Evolutionary conservation across 2,797 vertebrate species (phyloP).

Genomic region (Rhincodon typus): DNA sequence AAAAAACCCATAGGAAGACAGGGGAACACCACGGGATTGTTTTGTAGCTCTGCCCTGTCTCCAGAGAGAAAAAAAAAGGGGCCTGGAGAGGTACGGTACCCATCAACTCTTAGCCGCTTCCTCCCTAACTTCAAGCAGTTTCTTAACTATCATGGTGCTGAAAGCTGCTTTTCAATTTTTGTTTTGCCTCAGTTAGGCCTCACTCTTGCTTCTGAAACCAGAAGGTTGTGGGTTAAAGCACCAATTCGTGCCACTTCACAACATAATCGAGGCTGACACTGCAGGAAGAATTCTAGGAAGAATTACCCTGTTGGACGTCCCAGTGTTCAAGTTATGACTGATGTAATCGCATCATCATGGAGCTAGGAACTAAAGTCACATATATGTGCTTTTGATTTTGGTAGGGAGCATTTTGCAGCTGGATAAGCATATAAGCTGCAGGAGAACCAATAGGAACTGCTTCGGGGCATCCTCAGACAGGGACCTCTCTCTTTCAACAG

Average conservation of each 20-base stretch:
- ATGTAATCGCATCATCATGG: no score
- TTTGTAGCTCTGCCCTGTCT: background rate
- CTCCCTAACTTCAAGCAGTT: background rate
- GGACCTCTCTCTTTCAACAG: no score
- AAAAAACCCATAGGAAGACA: background rate
- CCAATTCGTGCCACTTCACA: background rate
- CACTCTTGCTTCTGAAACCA: background rate
- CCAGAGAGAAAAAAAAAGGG: background rate
- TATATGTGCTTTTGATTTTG: no score
- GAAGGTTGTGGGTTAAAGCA: background rate
- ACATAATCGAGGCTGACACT: background rate
- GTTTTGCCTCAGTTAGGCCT: background rate
- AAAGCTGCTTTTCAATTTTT: background rate
- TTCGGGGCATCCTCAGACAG: no score
- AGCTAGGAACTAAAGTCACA: no score
- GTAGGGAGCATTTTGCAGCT: no score
- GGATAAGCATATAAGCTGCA: no score
- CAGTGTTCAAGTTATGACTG: no score
- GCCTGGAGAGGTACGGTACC: background rate
- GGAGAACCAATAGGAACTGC: no score
- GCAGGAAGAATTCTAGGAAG: background rate
- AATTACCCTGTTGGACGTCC: background rate
- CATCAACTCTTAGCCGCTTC: background rate
- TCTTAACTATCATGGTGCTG: background rate
- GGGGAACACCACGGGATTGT: background rate